Base-by-base conservation (phyloP, 2,113 vertebrate species). In the Vidua chalybeata region DNA sequence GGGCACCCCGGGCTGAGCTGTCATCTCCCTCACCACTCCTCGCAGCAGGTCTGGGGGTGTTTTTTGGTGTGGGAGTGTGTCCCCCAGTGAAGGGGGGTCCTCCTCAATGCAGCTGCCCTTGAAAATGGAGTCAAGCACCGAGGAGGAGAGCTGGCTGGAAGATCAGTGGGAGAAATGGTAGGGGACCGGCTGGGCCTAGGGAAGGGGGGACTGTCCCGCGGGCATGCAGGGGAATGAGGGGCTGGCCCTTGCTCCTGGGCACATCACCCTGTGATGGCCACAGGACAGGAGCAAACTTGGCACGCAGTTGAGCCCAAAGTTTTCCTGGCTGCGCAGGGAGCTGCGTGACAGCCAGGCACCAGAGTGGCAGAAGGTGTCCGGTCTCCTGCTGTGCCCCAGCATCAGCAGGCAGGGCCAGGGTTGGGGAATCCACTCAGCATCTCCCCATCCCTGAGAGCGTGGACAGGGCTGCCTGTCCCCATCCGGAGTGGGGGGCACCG, bases 151-250 rank as follows among this genome's bases (percentile, higher is more conserved):
- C 96, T 99, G 99, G 99, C 98, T 99, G 98, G 99, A 99, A 97
- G 99, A 99, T 95, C 99, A 99, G 97, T 99, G 99, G 99, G 99
- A 99, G 97, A 99, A 98, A 99, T 99, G 99, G 99, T 99, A 99
- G 97, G 98, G 96, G 41, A 92, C 35, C 22, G 19, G 16, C 51
- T 1, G 94, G 91, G 84, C 21, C 37, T 13, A 1, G 43, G 90
- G 89, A 51, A 27, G 69, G 71, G 76, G 74, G 48, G 24, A 14
- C 28, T 59, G 49, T 81, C 67, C 48, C 2, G 23, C 2, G 41
- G 59, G 78, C 7, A 1, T 41, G 43, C 33, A 6, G 35, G 87
- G 93, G 54, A 28, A 20, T 0, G 1, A 89, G 76, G 41, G 52
- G 41, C 46, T 61, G 39, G 69, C 23, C n/a, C 51, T 71, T 6